A percentile compares a stretch with the other conserved stretches of the same genome.
Conservation (phyloP, 2,113 vertebrate genomes). For the Ciconia stormi region DNA sequence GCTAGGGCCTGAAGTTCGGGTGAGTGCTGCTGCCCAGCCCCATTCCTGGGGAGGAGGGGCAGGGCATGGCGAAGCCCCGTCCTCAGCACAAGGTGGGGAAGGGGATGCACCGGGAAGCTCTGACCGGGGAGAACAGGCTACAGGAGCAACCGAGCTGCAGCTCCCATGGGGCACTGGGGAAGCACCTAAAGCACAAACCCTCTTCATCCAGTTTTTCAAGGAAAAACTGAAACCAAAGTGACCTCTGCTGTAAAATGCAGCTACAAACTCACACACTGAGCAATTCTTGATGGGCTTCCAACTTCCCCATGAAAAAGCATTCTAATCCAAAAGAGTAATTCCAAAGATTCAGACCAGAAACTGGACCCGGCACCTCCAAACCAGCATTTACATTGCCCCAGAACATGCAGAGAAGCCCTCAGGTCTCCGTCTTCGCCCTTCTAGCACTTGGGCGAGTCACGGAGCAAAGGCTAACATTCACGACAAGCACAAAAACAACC, state of each 20-base stretch:
- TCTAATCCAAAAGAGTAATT: neutral
- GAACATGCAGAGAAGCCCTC: neutral
- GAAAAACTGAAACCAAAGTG: neutral
- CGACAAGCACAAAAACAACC: fast-evolving
- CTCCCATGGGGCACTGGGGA: neutral
- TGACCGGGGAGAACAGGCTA: neutral
- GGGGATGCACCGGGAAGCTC: neutral
- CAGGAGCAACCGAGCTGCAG: neutral
- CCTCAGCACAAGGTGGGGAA: neutral
- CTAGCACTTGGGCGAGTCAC: fast-evolving
- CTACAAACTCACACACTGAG: neutral
- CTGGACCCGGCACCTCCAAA: neutral
- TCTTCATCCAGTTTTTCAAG: neutral
- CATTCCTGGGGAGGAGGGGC: neutral
- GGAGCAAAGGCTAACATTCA: neutral
- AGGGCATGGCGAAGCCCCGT: neutral
- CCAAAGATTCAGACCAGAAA: neutral
- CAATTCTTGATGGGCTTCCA: neutral
- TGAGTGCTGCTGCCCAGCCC: neutral
- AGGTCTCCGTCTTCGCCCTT: neutral
- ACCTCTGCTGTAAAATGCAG: neutral
- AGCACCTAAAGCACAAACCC: neutral
- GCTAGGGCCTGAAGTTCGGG: neutral
- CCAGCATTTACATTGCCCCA: neutral
- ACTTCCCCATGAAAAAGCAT: neutral